phyloP scores from a whole-genome alignment of 2,113 vertebrate genomes.

The Sus scrofa region DNA sequence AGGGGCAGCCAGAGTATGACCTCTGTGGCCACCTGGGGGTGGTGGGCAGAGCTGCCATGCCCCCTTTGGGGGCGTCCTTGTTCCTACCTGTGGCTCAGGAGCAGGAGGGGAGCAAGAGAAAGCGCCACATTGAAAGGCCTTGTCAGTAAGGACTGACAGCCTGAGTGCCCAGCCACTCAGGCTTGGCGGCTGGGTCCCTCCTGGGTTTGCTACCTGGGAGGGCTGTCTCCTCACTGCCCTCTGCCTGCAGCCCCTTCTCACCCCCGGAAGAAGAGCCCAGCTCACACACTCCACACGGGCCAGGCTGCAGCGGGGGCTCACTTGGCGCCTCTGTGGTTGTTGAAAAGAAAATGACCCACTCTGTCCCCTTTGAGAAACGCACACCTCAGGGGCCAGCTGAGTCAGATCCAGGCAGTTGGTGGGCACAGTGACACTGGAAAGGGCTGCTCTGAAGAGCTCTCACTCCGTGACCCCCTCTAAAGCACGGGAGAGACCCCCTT shows the following conservation, averaged over 20 bases:
- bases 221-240: neutral
- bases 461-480: neutral
- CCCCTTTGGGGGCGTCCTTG: neutral
- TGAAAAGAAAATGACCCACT: neutral
- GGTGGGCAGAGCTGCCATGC: neutral
- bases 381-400: neutral
- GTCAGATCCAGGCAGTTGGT: accelerated
- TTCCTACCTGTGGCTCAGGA: neutral
- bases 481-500: neutral
- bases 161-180: neutral
- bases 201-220: too few relatives aligned
- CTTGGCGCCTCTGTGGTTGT: neutral
- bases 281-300: neutral
- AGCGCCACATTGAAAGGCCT: neutral
- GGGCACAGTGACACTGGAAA: neutral
- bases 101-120: too few relatives aligned
- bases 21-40: neutral
- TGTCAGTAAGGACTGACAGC: neutral
- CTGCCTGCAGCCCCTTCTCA: neutral
- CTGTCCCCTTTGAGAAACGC: too few relatives aligned
- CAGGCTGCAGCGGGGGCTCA: accelerated
- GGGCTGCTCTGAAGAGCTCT: neutral
- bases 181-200: neutral
- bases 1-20: neutral
- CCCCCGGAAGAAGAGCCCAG: neutral